Percentiles rank a stretch among this genome's conserved stretches.
Evolutionary conservation across 2,113 vertebrate species (phyloP).

Genomic region (Hippopotamus amphibius): DNA sequence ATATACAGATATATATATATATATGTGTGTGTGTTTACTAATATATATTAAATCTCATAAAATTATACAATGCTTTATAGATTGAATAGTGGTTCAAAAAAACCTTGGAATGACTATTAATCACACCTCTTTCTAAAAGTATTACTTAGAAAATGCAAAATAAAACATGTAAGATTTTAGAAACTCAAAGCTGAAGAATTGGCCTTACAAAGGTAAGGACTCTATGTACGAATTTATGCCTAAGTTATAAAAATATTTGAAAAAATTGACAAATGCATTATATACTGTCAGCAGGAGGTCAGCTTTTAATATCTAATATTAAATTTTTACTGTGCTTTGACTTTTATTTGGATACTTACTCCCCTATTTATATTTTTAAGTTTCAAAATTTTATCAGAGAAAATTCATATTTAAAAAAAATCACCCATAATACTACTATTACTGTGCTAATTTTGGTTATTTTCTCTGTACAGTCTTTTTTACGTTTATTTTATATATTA

Average conservation of each 20-base stretch:
- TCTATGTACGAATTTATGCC: background rate
- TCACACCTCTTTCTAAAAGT: background rate
- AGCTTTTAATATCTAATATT: background rate
- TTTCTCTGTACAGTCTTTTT: background rate
- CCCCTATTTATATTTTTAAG: background rate
- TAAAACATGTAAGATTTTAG: background rate
- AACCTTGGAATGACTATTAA: background rate
- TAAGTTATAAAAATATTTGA: background rate
- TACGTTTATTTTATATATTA: background rate
- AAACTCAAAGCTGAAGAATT: background rate
- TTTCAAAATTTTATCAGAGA: slow-evolving; percentile 10
- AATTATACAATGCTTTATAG: background rate
- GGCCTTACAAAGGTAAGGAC: background rate
- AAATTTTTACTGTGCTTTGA: background rate
- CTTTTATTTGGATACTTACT: background rate
- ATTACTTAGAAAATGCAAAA: background rate
- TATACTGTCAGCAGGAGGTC: background rate
- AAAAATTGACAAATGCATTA: background rate
- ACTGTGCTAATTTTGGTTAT: background rate
- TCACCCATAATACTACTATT: background rate
- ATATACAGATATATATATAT: background rate
- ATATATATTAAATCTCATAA: background rate
- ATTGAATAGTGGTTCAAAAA: background rate
- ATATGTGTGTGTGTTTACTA: background rate
- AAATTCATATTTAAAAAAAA: background rate